Percentiles rank a stretch among this genome's conserved stretches.
Evolutionary conservation across 2,797 vertebrate genomes (phyloP).

Genomic region (Gymnodraco acuticeps): DNA sequence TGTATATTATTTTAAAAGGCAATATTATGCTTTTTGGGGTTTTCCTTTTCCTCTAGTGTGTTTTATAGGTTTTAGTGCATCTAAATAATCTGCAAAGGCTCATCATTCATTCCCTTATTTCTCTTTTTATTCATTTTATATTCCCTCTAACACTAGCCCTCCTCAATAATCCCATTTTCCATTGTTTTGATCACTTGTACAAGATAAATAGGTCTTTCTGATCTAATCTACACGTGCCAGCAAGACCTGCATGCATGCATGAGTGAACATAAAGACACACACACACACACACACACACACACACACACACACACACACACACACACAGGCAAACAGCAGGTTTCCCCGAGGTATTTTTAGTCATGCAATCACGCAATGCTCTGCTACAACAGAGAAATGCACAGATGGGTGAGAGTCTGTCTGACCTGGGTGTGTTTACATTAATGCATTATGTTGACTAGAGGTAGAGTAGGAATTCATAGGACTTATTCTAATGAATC

Average conservation of each 20-base stretch:
- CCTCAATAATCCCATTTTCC: background rate
- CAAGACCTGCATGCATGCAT: constrained; percentile 21
- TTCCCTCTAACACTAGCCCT: too few relatives aligned
- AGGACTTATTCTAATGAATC: too few relatives aligned
- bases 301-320: background rate
- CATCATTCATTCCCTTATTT: too few relatives aligned
- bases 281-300: background rate
- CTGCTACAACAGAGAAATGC: background rate
- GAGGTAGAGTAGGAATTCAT: too few relatives aligned
- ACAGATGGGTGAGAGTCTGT: background rate
- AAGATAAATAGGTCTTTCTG: background rate
- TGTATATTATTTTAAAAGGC: background rate
- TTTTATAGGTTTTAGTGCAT: too few relatives aligned
- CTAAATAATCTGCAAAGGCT: too few relatives aligned
- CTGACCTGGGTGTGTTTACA: background rate
- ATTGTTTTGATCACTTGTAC: background rate
- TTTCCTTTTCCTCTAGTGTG: too few relatives aligned
- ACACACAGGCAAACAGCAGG: constrained; percentile 9
- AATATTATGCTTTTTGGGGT: too few relatives aligned
- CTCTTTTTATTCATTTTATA: too few relatives aligned
- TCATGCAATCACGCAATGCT: constrained; percentile 32
- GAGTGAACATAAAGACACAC: background rate
- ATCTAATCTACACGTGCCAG: background rate
- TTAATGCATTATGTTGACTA: too few relatives aligned
- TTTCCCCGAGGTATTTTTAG: constrained; percentile 31